Evolutionary conservation across 53 echinoderm and acorn worm species (phyloP).

Genomic region (Temnopleurus reevesii): DNA sequence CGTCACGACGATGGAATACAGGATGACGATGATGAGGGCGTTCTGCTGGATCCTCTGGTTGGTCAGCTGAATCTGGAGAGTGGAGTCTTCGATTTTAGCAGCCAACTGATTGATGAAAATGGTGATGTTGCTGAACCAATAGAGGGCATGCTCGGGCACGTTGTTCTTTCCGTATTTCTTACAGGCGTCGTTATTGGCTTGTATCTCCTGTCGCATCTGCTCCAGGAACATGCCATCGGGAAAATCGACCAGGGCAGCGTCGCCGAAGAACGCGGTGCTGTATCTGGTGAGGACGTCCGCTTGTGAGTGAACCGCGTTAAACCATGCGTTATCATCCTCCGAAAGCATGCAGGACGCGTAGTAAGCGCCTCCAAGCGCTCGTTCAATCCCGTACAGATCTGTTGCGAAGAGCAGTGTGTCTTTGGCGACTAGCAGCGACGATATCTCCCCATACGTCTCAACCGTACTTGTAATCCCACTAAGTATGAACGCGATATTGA

Average conservation of each 20-base stretch:
- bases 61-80: not conserved
- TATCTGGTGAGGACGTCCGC: conserved; percentile 50
- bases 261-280: conserved; percentile 9
- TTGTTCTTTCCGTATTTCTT: not conserved
- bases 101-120: conserved; percentile 51
- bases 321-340: conserved; percentile 51
- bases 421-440: conserved; percentile 68
- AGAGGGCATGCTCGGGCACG: not conserved
- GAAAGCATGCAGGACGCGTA: conserved; percentile 67
- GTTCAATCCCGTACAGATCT: conserved; percentile 72
- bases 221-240: conserved; percentile 15
- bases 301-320: conserved; percentile 54
- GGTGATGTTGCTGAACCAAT: conserved; percentile 77
- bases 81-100: not conserved
- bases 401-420: conserved; percentile 65
- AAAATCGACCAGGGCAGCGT: not conserved
- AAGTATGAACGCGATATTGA: conserved; percentile 62
- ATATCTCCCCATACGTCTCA: conserved; percentile 53
- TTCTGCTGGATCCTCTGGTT: not conserved
- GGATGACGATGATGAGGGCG: conserved; percentile 14
- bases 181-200: conserved; percentile 48
- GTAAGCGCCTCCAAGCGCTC: conserved; percentile 76
- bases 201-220: conserved; percentile 6
- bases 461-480: conserved; percentile 32
- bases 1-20: conserved; percentile 53